Conservation (phyloP, 2,113 vertebrate species). For the Alethe castanea region DNA sequence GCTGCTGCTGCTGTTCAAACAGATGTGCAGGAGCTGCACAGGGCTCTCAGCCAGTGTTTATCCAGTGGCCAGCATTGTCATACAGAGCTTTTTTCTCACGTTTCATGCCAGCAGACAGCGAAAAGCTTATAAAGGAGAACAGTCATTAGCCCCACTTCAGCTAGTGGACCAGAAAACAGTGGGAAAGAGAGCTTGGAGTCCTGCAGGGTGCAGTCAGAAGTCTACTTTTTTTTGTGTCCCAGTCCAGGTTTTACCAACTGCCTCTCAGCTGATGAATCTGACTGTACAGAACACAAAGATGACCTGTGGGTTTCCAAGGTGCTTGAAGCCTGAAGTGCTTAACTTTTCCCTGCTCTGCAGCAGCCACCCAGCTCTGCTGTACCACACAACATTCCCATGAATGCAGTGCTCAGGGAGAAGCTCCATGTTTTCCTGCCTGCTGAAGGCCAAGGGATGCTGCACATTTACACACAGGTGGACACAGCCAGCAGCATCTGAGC, state of each 20-base stretch:
- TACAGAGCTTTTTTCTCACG: not conserved
- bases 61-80: not conserved
- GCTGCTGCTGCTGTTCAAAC: not conserved
- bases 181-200: not conserved
- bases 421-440: not conserved
- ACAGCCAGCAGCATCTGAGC: not conserved
- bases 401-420: not conserved
- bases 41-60: not conserved
- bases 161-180: not conserved
- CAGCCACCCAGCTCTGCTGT: not conserved
- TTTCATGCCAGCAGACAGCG: slow-evolving; percentile 11
- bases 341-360: not conserved
- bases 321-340: not conserved
- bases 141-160: not conserved
- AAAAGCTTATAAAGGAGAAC: not conserved
- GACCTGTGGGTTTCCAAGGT: not conserved
- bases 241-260: not conserved
- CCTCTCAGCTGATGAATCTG: not conserved
- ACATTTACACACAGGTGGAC: not conserved
- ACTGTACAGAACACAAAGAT: not conserved
- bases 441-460: not conserved
- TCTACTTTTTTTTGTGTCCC: not conserved
- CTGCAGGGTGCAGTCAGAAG: not conserved
- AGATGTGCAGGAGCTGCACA: slow-evolving; percentile 1
- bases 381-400: not conserved